phyloP scores from a whole-genome alignment of 1,140 invertebrate genomes.

The Galleria mellonella region DNA sequence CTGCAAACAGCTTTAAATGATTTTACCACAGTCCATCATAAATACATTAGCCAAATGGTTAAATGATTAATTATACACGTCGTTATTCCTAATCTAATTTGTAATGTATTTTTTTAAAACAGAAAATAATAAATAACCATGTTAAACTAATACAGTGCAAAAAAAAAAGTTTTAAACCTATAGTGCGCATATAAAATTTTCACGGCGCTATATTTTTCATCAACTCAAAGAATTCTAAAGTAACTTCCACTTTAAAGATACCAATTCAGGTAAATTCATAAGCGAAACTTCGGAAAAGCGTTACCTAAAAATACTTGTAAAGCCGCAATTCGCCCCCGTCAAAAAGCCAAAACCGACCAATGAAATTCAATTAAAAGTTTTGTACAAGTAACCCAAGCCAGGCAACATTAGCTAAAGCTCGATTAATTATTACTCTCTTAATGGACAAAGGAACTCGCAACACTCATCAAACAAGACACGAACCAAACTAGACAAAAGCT shows the following conservation, averaged over 20 bases:
- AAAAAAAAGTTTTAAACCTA: no score
- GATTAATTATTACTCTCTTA: conserved; percentile 59
- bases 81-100: no score
- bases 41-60: conserved; percentile 1
- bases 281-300: conserved; percentile 29
- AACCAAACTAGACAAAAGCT: conserved; percentile 51
- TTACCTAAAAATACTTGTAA: conserved; percentile 50
- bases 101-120: no score
- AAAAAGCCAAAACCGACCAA: conserved; percentile 65
- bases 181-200: no score
- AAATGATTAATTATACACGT: no score
- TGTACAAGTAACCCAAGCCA: conserved; percentile 47
- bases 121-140: no score
- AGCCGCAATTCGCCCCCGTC: conserved; percentile 44
- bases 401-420: conserved; percentile 56
- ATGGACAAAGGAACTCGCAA: conserved; percentile 53
- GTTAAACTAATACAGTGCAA: no score
- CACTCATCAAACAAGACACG: conserved; percentile 50
- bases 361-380: conserved; percentile 70
- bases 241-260: background rate
- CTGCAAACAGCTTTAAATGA: conserved; percentile 24
- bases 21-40: conserved; percentile 13
- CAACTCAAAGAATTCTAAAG: no score
- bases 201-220: no score
- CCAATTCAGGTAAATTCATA: conserved; percentile 33